Conservation (phyloP, 2,888 invertebrate species). For the Geotrupes spiniger region DNA sequence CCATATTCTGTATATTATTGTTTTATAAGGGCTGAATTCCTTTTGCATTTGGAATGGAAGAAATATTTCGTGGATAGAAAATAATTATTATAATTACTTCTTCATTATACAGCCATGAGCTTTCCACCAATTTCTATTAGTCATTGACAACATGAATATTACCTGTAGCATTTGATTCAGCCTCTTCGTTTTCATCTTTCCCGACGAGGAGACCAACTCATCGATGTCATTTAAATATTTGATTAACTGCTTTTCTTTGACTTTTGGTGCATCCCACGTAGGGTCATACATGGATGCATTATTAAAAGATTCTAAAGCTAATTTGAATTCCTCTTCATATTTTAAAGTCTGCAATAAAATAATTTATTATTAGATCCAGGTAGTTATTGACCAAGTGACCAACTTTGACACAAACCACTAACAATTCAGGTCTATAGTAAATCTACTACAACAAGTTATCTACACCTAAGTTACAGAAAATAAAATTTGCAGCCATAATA, state of each 20-base stretch:
- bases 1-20: no score
- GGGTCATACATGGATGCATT: constrained; percentile 71
- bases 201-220: constrained; percentile 62
- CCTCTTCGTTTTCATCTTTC: constrained; percentile 72
- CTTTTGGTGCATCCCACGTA: constrained; percentile 66
- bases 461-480: no score
- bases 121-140: no score
- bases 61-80: no score
- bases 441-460: no score
- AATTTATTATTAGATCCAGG: not conserved
- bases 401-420: no score
- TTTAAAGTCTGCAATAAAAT: constrained; percentile 68
- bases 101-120: no score
- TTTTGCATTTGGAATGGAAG: no score
- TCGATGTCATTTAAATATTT: constrained; percentile 65
- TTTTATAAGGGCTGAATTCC: no score
- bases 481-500: not conserved
- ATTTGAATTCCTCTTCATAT: constrained; percentile 73
- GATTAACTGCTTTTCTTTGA: constrained; percentile 60
- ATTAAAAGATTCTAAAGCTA: constrained; percentile 68
- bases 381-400: no score
- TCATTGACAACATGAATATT: constrained; percentile 23
- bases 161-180: constrained; percentile 67
- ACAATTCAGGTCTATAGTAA: no score
- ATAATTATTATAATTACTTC: no score